A percentile compares a stretch with the other conserved stretches of the same genome.
phyloP scores from a whole-genome alignment of 2,888 invertebrate genomes.

The Schrankia costaestrigalis region DNA sequence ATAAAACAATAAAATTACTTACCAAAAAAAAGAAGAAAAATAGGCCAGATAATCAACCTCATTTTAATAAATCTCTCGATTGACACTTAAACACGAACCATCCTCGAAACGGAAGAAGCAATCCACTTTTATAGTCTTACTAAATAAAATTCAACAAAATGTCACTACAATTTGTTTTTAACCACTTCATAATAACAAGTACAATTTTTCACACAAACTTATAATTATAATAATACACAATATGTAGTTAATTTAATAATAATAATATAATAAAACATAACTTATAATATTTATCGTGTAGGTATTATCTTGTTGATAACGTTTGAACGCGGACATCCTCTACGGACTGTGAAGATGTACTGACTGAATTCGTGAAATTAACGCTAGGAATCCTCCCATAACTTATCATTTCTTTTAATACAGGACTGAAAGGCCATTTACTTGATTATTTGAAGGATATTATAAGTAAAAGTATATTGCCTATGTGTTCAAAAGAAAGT shows the following conservation, averaged over 20 bases:
- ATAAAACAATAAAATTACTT: no score
- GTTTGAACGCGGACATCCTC: conserved; percentile 11
- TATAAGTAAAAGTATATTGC: no score
- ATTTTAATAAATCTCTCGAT: conserved; percentile 22
- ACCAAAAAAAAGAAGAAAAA: conserved; percentile 41
- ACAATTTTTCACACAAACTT: no score
- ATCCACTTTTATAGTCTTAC: not conserved
- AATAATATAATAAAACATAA: conserved; percentile 3
- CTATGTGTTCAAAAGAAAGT: no score
- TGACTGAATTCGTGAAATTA: conserved; percentile 18
- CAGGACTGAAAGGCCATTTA: no score
- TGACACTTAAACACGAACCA: conserved; percentile 16
- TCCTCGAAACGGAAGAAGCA: conserved; percentile 2
- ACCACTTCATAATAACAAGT: conserved; percentile 1
- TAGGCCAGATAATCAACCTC: conserved; percentile 36
- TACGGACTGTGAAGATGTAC: conserved; percentile 15
- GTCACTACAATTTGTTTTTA: conserved; percentile 13
- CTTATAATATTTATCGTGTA: conserved; percentile 13
- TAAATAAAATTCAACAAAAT: no score
- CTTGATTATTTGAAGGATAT: no score
- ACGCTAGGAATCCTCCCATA: conserved; percentile 10
- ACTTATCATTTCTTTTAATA: no score
- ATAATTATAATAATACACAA: no score
- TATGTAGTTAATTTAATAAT: no score
- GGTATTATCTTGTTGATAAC: conserved; percentile 12